phyloP scores from a whole-genome alignment of 1,140 invertebrate species.

The Drosophila repletoides region DNA sequence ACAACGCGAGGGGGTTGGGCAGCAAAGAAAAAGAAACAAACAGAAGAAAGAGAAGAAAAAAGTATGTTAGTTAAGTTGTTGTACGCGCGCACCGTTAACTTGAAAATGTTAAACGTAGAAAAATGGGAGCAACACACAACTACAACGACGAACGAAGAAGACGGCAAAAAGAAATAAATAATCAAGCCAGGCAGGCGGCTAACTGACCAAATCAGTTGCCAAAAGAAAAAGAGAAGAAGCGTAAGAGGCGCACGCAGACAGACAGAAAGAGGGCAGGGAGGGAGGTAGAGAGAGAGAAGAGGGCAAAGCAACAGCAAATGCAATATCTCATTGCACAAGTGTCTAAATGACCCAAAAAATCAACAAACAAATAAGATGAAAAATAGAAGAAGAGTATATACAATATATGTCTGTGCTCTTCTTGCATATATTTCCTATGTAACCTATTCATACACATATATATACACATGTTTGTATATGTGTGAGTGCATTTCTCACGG shows the following conservation, averaged over 20 bases:
- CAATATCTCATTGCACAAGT: conserved; percentile 45
- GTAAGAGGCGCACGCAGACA: not conserved
- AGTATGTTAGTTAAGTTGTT: conserved; percentile 71
- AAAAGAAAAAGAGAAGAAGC: not conserved
- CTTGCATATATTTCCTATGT: too few relatives aligned
- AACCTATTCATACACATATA: too few relatives aligned
- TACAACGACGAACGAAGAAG: conserved; percentile 13
- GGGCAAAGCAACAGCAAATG: conserved; percentile 13
- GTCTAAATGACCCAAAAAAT: conserved; percentile 18
- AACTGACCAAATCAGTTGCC: conserved; percentile 17
- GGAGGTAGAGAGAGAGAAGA: not conserved
- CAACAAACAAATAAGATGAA: not conserved
- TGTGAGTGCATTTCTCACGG: too few relatives aligned
- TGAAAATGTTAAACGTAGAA: conserved; percentile 50
- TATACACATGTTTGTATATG: too few relatives aligned
- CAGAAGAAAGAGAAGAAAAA: conserved; percentile 8
- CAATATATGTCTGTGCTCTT: too few relatives aligned
- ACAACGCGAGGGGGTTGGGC: conserved; percentile 3
- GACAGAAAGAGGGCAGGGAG: not conserved
- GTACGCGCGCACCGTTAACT: conserved; percentile 65
- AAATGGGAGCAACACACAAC: conserved; percentile 49
- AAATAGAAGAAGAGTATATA: too few relatives aligned
- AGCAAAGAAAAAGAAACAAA: not conserved
- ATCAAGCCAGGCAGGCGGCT: not conserved
- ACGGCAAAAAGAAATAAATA: not conserved